Base-by-base conservation (phyloP, 2,797 vertebrate species). In the Chaetophractus vellerosus region DNA sequence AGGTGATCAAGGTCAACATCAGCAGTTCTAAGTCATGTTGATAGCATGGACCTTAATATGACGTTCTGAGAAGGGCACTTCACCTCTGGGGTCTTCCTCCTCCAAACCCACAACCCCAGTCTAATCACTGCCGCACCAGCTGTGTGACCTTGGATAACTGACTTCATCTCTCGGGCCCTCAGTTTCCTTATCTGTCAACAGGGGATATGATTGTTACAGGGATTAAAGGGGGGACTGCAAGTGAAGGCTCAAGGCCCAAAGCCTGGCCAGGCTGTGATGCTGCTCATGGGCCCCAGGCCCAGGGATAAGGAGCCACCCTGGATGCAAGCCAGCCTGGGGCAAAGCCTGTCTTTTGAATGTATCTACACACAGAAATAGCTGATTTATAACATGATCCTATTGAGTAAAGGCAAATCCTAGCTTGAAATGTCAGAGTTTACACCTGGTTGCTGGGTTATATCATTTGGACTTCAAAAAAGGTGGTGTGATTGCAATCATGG, bases 291-390 rank as follows among this genome's bases (percentile, higher is more conserved):
- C 55, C 5, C 55, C 55, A 55, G 68, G 16, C 55, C 26, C 36
- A 38, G 18, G 31, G 24, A 4, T 69, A 50, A 48, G 28, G 57
- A 90, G 48, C 16, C n/a, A 10, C 16, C 6, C 33, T 2, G 19
- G 71, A 74, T 59, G 38, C 10, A 0, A 72, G 8, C 2, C 4
- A 48, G 18, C 41, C 3, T 1, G 0, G 45, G n/a, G 2, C 12
- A 64, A 19, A 80, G 9, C 18, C 1, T 1, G 2, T 21, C 80
- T 93, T 85, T n/a, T 6, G 57, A 88, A 64, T 24, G 21, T 24
- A 12, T 66, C n/a, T 4, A 18, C 36, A 33, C 2, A 8, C 24
- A 33, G 24, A 45, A 79, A n/a, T 0, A 3, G 50, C 36, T 78
- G 50, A 45, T 31, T 31, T 50, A 21, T 9, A 0, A 2, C 14